These are phyloP conservation scores for Thalassarche chlororhynchos DNA, from an alignment of 2,113 vertebrate species.

Conservation along the genomic window DNA sequence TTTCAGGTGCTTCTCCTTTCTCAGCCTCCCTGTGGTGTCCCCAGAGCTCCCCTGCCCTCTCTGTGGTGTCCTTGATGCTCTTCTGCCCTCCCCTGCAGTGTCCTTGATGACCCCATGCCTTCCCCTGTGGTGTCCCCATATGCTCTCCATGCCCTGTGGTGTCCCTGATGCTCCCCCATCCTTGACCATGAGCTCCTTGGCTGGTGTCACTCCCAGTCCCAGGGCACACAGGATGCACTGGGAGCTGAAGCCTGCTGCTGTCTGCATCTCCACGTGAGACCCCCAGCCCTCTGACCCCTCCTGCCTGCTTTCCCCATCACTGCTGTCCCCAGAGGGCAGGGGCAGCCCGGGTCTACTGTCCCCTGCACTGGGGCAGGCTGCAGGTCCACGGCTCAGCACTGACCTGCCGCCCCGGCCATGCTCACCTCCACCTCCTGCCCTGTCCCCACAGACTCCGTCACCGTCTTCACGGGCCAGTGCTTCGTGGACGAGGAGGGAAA, in stretches of 20 bases:
- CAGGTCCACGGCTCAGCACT: neutral
- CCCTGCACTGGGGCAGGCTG: neutral
- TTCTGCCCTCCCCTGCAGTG: neutral
- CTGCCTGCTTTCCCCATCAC: neutral
- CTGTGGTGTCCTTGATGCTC: neutral
- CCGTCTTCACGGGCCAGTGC: constrained; percentile 31
- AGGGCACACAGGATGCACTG: neutral
- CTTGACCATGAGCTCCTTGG: neutral
- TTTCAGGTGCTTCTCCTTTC: neutral
- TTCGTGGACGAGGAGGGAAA: fast-evolving
- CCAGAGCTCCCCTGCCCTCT: neutral
- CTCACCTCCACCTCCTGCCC: neutral
- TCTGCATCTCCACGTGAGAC: fast-evolving
- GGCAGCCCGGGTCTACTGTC: fast-evolving
- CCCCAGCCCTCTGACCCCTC: neutral
- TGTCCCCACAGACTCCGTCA: neutral
- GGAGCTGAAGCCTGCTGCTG: neutral
- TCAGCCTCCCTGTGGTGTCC: fast-evolving
- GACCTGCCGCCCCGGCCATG: fast-evolving
- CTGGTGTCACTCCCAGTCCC: neutral
- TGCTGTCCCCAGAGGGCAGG: too few relatives aligned
- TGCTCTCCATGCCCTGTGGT: too few relatives aligned
- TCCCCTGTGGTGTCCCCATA: neutral
- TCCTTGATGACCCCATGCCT: neutral
- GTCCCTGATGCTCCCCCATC: neutral